A percentile compares a stretch with the other conserved stretches of the same genome.
phyloP scores from a whole-genome alignment of 2,797 vertebrate genomes.

The Eulemur albifrons region DNA sequence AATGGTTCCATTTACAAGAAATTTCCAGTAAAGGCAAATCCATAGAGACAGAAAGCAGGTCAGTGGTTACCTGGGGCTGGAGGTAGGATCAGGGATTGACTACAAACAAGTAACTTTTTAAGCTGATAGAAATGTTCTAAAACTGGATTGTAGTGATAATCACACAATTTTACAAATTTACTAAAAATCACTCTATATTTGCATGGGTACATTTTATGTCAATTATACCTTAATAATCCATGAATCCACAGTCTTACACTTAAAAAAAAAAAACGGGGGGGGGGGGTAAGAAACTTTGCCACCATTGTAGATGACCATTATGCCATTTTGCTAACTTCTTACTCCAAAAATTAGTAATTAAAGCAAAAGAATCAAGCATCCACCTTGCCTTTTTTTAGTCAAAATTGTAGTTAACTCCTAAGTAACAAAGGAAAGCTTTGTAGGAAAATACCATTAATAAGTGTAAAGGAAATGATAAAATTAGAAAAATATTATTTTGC shows the following conservation, averaged over 20 bases:
- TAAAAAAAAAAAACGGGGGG: neutral
- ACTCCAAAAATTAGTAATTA: neutral
- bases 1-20: neutral
- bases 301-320: neutral
- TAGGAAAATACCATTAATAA: neutral
- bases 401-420: neutral
- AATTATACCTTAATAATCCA: neutral
- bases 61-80: neutral
- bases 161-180: neutral
- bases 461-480: neutral
- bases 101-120: neutral
- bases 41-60: neutral
- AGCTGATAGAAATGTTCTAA: neutral
- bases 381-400: neutral
- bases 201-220: neutral
- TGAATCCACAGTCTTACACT: neutral
- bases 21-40: neutral
- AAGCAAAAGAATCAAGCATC: neutral
- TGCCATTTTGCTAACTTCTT: neutral
- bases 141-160: neutral
- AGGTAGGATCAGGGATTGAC: neutral
- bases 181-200: neutral
- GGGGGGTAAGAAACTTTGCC: neutral
- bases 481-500: neutral
- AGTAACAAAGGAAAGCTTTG: neutral